These are phyloP conservation scores for Rotaria macrura DNA, from an alignment of 2,888 invertebrate species.

Conservation along the genomic window DNA sequence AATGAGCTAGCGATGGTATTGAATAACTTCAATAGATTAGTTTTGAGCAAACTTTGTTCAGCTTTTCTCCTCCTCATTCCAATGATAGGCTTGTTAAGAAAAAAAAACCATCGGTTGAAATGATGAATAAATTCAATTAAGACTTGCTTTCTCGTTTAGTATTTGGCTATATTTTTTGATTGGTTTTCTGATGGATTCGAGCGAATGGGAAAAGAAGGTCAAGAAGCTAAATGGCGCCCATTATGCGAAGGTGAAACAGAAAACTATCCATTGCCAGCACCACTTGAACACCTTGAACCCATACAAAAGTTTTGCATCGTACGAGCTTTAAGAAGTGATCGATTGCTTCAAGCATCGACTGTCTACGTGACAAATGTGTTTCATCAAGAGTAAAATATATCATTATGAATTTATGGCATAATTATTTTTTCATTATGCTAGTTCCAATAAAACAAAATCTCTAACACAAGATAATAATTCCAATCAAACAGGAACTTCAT, in stretches of 20 bases:
- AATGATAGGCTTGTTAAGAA: no score
- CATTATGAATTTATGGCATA: no score
- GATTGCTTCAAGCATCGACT: conserved; percentile 41
- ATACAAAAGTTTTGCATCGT: conserved; percentile 47
- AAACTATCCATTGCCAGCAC: conserved; percentile 44
- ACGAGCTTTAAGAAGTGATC: conserved; percentile 45
- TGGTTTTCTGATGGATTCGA: conserved; percentile 51
- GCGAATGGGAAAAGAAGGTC: conserved; percentile 46
- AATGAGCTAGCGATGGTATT: no score
- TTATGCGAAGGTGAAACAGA: conserved; percentile 49
- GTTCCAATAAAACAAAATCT: conserved; percentile 1
- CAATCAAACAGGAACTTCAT: background rate
- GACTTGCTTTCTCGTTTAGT: background rate
- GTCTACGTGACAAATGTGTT: background rate
- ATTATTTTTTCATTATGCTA: background rate
- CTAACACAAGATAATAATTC: background rate
- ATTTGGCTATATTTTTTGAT: conserved; percentile 45
- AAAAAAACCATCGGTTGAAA: no score
- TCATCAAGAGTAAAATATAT: background rate
- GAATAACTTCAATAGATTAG: no score
- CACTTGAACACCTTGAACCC: conserved; percentile 45
- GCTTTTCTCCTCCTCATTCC: no score
- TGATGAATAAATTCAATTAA: no score
- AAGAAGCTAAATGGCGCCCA: conserved; percentile 49
- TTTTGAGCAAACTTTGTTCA: no score